phyloP scores from a whole-genome alignment of 37 sponge, comb jelly and placozoan genomes.

The Mnemiopsis leidyi region DNA sequence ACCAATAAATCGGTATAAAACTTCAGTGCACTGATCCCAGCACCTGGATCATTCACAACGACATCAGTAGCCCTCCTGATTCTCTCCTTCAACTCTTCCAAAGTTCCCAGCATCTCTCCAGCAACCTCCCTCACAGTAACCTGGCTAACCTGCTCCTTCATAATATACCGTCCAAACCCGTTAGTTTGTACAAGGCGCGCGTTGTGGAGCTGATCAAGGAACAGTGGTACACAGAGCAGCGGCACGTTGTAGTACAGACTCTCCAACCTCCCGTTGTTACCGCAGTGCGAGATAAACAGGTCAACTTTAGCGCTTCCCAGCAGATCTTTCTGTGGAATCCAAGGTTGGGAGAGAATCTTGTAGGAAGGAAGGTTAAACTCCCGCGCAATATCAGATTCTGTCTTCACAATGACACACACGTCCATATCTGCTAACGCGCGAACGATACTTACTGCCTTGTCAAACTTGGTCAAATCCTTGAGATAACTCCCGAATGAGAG shows the following conservation, averaged over 20 bases:
- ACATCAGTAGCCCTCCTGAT: neutral
- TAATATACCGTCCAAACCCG: neutral
- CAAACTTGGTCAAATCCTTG: neutral
- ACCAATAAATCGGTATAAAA: neutral
- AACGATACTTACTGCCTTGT: neutral
- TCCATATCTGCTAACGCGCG: neutral
- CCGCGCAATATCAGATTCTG: neutral
- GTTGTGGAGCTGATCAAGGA: neutral
- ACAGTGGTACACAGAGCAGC: neutral
- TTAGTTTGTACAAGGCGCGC: neutral
- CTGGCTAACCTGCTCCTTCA: conserved; percentile 16
- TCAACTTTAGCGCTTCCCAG: conserved; percentile 6
- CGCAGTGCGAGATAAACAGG: conserved; percentile 11
- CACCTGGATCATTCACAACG: neutral
- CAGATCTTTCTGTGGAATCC: neutral
- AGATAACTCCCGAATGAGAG: neutral
- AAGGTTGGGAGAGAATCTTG: neutral
- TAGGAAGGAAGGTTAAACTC: neutral
- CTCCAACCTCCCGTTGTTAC: conserved; percentile 26
- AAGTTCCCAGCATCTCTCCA: neutral
- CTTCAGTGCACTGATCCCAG: neutral
- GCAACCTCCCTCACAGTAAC: neutral
- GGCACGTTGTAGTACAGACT: neutral
- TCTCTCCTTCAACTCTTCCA: neutral
- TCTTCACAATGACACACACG: neutral